A percentile compares a stretch with the other conserved stretches of the same genome.
Conservation (phyloP, 23 tunicate species). For the Phallusia fumigata region DNA sequence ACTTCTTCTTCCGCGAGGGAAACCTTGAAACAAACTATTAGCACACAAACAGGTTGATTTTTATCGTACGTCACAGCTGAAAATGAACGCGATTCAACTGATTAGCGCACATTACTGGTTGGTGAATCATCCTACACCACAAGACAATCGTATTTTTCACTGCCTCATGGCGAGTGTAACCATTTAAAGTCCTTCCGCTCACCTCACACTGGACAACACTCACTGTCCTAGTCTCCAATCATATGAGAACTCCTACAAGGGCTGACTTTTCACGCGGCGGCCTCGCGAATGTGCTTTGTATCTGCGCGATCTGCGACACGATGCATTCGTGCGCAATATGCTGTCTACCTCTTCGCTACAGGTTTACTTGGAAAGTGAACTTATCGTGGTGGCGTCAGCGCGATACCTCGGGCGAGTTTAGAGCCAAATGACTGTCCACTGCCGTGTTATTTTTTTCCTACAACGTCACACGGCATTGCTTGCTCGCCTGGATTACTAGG, state of each 20-base stretch:
- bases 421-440: constrained; percentile 3
- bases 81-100: no score
- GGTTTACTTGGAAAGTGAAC: neutral
- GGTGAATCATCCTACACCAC: no score
- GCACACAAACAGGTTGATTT: no score
- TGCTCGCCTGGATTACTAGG: neutral
- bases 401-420: constrained; percentile 5
- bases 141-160: no score
- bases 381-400: neutral
- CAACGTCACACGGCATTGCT: neutral
- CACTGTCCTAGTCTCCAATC: no score
- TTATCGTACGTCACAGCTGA: no score
- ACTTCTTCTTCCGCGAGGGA: no score
- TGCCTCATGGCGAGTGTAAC: no score
- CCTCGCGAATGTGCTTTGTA: neutral
- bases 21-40: no score
- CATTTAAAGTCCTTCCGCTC: no score
- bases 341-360: neutral
- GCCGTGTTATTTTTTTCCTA: neutral
- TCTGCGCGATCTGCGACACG: constrained; percentile 1
- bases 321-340: constrained; percentile 9
- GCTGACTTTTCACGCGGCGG: neutral
- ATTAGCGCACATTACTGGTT: no score
- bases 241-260: neutral
- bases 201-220: no score